A percentile compares a stretch with the other conserved stretches of the same genome.
Conservation (phyloP, 2,113 vertebrate species). For the Daphoenositta chrysoptera region DNA sequence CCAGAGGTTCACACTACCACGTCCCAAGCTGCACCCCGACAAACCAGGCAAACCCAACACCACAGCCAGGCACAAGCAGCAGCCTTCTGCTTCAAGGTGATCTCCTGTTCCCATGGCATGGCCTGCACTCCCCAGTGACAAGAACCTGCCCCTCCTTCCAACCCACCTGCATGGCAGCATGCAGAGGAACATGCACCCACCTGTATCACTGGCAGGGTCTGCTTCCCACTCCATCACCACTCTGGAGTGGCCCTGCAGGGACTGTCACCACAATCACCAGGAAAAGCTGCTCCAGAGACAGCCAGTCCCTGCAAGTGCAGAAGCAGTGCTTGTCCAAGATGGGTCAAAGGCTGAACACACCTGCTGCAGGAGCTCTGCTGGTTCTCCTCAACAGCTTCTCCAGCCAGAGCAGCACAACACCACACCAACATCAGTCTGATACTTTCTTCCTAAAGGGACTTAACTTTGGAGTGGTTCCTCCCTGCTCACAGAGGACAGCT, state of each 20-base stretch:
- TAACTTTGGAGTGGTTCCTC: not conserved
- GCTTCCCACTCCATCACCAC: not conserved
- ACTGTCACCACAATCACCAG: not conserved
- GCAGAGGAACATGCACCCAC: not conserved
- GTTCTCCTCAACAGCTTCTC: not conserved
- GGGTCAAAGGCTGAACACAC: not conserved
- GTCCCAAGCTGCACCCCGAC: not conserved
- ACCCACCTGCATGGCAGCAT: not conserved
- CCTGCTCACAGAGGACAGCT: not conserved
- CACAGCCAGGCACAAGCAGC: not conserved
- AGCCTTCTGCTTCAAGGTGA: not conserved
- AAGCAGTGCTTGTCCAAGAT: not conserved
- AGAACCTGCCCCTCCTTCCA: not conserved
- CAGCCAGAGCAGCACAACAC: not conserved
- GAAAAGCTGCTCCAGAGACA: not conserved
- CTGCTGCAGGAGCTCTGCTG: not conserved
- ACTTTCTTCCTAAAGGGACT: not conserved
- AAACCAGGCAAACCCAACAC: not conserved
- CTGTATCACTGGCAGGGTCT: not conserved
- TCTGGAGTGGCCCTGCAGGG: not conserved
- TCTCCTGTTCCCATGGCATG: accelerated
- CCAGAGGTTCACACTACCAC: not conserved
- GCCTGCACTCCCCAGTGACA: not conserved
- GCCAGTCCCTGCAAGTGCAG: not conserved
- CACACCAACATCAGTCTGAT: not conserved